Evolutionary conservation across 2,797 vertebrate genomes (phyloP), one percentile per base, ranked within the genome.

Genomic region (Cichlasoma orientale): DNA sequence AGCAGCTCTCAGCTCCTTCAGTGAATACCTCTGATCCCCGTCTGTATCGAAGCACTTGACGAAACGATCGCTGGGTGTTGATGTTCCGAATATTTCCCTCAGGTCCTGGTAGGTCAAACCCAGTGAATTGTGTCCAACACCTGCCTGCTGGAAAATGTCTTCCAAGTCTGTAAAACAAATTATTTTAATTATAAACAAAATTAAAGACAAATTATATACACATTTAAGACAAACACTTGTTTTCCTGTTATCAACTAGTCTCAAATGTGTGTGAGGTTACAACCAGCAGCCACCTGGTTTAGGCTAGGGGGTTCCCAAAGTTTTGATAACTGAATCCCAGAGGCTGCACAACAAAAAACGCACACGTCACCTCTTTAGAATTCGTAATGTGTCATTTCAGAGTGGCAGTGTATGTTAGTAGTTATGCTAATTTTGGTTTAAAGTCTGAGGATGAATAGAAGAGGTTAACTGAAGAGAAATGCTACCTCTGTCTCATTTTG

Each of bases 1-100:
- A 47, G 95, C 95, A 29, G 88, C 90, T 77, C 27, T 87, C 72
- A 96, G 92, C 88, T 96, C 95, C 54, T 11, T 75, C 88, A 93
- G 75, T 8, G 94, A 94, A 78, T 89, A 95, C 79, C 82, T 92
- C 77, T 78, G 78, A 87, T 96, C 89, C 66, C 83, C 50, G 7
- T 96, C 86, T 9, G 2, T 78, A 82, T 96, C 95, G 53, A 92
- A 95, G 75, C 91, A 92, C 68, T 85, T 68, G 74, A 95, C 36
- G 50, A 79, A 72, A 2, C 6, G 79, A 47, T 70, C 52, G 3
- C 79, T 91, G 11, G 93, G 94, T 77, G 81, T 57, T 16, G 75
- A 82, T 9, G 76, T 0, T 25, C 92, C 93, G 10, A 95, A 92
- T 31, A 88, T 41, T 56, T 70, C 76, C 57, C 82, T 90, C 84